These are phyloP conservation scores for Aleiodes testaceus DNA, from an alignment of 2,888 invertebrate genomes.

Conservation along the genomic window DNA sequence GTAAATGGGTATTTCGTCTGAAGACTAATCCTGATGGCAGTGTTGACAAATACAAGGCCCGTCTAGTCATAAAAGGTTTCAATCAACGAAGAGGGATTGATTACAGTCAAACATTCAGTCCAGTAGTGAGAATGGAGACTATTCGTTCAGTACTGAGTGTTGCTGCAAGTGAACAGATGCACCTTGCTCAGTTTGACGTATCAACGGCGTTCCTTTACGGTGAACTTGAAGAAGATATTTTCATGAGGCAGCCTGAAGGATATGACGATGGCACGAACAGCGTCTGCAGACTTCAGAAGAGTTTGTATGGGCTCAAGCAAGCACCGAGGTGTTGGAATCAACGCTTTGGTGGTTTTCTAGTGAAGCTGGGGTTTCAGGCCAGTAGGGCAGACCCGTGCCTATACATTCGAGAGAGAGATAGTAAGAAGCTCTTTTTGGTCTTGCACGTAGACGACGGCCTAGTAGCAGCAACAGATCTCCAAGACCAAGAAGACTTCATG, in stretches of 20 bases:
- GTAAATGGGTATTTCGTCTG: conserved; percentile 56
- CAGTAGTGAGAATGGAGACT: conserved; percentile 33
- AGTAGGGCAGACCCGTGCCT: conserved; percentile 55
- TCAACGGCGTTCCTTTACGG: conserved; percentile 34
- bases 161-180: conserved; percentile 16
- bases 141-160: conserved; percentile 33
- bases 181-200: conserved; percentile 35
- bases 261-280: conserved; percentile 32
- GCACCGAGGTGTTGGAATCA: conserved; percentile 59
- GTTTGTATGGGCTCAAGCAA: conserved; percentile 62
- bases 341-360: conserved; percentile 51
- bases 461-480: conserved; percentile 44
- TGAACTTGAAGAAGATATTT: conserved; percentile 28
- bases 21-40: conserved; percentile 15
- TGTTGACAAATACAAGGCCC: conserved; percentile 32
- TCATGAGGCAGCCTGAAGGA: conserved; percentile 34
- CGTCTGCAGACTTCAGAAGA: conserved; percentile 56
- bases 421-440: conserved; percentile 43
- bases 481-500: conserved; percentile 32
- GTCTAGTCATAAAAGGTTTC: conserved; percentile 38
- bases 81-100: conserved; percentile 38
- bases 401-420: conserved; percentile 43
- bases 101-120: conserved; percentile 38
- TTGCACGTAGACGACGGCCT: conserved; percentile 53
- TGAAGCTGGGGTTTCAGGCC: conserved; percentile 48